Evolutionary conservation across 2,888 invertebrate genomes (phyloP).

Genomic region (Luperina testacea): DNA sequence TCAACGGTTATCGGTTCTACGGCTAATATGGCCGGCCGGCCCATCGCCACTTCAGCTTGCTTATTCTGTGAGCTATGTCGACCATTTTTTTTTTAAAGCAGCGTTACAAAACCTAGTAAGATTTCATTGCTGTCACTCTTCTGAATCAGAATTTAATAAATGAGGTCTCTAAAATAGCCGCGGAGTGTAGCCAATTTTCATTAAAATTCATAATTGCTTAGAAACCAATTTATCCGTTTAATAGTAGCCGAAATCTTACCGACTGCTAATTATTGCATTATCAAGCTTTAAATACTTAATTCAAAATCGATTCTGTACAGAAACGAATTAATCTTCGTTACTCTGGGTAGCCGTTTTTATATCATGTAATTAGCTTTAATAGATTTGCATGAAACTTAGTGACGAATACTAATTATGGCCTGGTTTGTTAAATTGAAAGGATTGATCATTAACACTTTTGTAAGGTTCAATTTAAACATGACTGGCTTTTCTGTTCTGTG

Average conservation of each 20-base stretch:
- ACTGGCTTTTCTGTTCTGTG: background rate
- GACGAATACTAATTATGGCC: conserved; percentile 47
- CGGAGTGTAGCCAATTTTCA: background rate
- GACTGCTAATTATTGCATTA: conserved; percentile 54
- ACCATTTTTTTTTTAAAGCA: no score
- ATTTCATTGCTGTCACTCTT: background rate
- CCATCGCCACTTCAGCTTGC: no score
- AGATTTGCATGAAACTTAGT: conserved; percentile 43
- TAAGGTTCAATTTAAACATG: background rate
- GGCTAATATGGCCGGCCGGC: no score
- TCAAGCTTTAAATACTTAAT: conserved; percentile 67
- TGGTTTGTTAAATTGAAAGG: conserved; percentile 8
- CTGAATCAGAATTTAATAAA: background rate
- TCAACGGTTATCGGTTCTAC: no score
- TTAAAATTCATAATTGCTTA: background rate
- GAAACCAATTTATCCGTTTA: conserved; percentile 9
- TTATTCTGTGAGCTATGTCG: no score
- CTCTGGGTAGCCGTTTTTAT: conserved; percentile 59
- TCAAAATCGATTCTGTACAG: conserved; percentile 76
- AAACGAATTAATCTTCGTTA: conserved; percentile 77
- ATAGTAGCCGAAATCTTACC: conserved; percentile 20
- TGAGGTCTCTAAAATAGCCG: background rate
- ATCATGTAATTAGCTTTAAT: conserved; percentile 50
- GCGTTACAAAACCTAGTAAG: background rate
- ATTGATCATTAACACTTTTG: background rate